These are phyloP conservation scores for Menidia menidia DNA, from an alignment of 2,797 vertebrate species.

Conservation along the genomic window DNA sequence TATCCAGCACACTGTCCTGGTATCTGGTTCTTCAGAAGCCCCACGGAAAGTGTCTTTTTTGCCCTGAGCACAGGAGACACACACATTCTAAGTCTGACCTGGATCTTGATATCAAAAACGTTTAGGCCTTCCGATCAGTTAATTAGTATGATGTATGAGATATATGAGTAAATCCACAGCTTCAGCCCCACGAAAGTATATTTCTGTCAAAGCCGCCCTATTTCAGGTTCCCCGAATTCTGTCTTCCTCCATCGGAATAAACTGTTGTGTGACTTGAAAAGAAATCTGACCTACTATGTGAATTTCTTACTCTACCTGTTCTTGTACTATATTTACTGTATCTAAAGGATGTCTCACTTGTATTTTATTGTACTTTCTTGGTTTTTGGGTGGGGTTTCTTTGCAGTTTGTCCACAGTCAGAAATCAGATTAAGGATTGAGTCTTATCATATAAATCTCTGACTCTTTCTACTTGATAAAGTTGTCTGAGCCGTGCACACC, in stretches of 20 bases:
- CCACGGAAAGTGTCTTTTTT: background rate
- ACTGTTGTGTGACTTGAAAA: conserved; percentile 6
- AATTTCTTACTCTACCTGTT: background rate
- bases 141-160: background rate
- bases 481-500: background rate
- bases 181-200: too few relatives aligned
- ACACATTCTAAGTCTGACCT: background rate
- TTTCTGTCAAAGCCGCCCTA: too few relatives aligned
- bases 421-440: background rate
- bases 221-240: background rate
- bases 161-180: too few relatives aligned
- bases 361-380: too few relatives aligned
- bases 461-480: background rate
- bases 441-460: conserved; percentile 4
- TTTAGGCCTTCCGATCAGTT: background rate
- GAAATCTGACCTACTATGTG: background rate
- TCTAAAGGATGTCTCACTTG: background rate
- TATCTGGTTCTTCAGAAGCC: background rate
- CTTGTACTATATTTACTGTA: background rate
- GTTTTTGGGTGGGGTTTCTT: too few relatives aligned
- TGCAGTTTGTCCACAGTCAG: too few relatives aligned
- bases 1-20: background rate
- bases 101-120: too few relatives aligned
- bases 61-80: background rate
- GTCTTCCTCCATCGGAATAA: conserved; percentile 20